Percentiles rank a stretch among this genome's conserved stretches.
These are phyloP conservation scores for Arion vulgaris DNA, from an alignment of 1,140 invertebrate species.

Conservation along the genomic window DNA sequence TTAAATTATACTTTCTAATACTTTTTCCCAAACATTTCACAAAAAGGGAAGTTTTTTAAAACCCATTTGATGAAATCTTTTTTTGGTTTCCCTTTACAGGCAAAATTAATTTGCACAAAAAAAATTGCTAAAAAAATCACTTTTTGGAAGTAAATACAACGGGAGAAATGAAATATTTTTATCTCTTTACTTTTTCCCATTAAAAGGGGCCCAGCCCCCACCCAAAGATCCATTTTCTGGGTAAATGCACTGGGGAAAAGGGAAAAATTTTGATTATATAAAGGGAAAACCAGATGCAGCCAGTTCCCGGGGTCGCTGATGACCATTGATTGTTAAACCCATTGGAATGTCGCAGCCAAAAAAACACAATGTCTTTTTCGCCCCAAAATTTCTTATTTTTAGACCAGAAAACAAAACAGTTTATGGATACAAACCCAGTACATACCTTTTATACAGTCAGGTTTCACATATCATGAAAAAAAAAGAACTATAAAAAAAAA, in stretches of 20 bases:
- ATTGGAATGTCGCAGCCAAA: constrained; percentile 59
- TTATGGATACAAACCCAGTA: too few relatives aligned
- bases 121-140: too few relatives aligned
- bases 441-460: too few relatives aligned
- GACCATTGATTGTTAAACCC: constrained; percentile 55
- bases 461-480: too few relatives aligned
- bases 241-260: constrained; percentile 53
- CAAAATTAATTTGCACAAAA: too few relatives aligned
- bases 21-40: not conserved
- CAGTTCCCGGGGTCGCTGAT: constrained; percentile 51
- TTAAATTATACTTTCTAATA: not conserved
- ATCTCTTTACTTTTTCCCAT: not conserved
- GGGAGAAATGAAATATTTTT: too few relatives aligned
- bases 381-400: not conserved
- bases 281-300: constrained; percentile 47
- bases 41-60: not conserved
- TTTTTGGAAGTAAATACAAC: too few relatives aligned
- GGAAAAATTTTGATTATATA: constrained; percentile 47
- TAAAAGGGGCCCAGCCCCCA: constrained; percentile 63
- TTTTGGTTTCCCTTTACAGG: too few relatives aligned
- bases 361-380: not conserved
- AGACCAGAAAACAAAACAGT: too few relatives aligned
- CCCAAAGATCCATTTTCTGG: constrained; percentile 47
- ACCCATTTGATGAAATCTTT: too few relatives aligned
- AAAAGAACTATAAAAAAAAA: too few relatives aligned